A percentile compares a stretch with the other conserved stretches of the same genome.
These are phyloP conservation scores for Intellagama lesueurii DNA, from an alignment of 2,797 vertebrate genomes.

Conservation along the genomic window DNA sequence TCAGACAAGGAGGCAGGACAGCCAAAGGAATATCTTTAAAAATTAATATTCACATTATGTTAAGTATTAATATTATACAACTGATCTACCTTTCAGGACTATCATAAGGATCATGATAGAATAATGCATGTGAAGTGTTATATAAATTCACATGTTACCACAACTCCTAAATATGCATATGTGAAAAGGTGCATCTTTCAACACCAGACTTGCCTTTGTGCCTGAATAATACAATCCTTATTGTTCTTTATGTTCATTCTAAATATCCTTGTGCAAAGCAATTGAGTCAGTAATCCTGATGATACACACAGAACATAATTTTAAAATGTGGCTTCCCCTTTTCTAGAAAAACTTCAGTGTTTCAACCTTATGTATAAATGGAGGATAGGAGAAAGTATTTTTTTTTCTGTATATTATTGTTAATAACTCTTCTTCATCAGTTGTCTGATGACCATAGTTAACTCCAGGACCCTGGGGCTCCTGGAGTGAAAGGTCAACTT, in stretches of 20 bases:
- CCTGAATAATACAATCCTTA: not conserved
- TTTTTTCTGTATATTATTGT: not conserved
- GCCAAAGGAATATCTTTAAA: no score
- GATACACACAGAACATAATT: not conserved
- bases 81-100: not conserved
- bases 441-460: not conserved
- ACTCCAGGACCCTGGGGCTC: not conserved
- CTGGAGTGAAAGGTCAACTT: slow-evolving; percentile 6
- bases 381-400: not conserved
- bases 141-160: not conserved
- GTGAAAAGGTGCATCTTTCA: not conserved
- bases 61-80: no score
- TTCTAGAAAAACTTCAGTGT: not conserved
- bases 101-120: not conserved
- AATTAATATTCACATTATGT: no score
- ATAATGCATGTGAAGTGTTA: not conserved
- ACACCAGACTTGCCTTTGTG: not conserved
- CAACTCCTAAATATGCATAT: not conserved
- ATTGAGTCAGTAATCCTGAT: not conserved
- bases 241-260: not conserved
- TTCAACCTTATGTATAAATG: not conserved
- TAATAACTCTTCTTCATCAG: not conserved
- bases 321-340: not conserved
- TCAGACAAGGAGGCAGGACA: no score
- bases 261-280: not conserved